Evolutionary conservation across 2,797 vertebrate genomes (phyloP), one percentile per base, ranked within the genome.

Genomic region (Rhinophrynus dorsalis): DNA sequence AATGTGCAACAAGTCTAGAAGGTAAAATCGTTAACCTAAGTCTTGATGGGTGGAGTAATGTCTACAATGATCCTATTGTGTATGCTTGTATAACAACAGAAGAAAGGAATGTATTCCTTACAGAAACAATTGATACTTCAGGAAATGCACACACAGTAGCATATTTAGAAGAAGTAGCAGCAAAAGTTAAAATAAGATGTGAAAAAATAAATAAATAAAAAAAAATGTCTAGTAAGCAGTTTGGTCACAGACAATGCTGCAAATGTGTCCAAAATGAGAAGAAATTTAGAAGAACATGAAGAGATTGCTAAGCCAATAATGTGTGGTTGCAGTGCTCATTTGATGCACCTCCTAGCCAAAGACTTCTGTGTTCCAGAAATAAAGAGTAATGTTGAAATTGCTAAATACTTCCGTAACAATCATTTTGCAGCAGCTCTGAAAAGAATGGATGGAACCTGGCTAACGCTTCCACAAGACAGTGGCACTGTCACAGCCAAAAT

Each of bases 51-150:
- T 60, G 29, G 38, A 54, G n/a, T 23, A 59, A 75, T 47, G 56
- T 48, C 30, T 38, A 75, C 47, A 27, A 40, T 30, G 65, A 75
- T 59, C 44, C 0, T 4, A 35, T 70, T 74, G 74, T 64, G 51
- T 68, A 47, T 29, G 45, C 40, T 44, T 40, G 24, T 8, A 15
- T 62, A 60, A 68, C 18, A 62, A 37, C 30, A 37, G 44, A 70
- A 60, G 37, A 29, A 17, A 62, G 70, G 33, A 29, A 29, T 59
- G 20, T 68, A 23, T 61, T 52, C 21, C 27, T 62, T 56, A 30
- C 20, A 35, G 33, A 50, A 58, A 52, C 35, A 24, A 63, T 15
- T 40, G 26, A 68, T 75, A 33, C 56, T 50, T 61, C 55, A 61
- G 27, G 69, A 76, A 56, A 72, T 56, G 26, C 48, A 56, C 48